Evolutionary conservation across 2,797 vertebrate species (phyloP), one percentile per base, ranked within the genome.

Genomic region (Petrocephalus schoutedeni): DNA sequence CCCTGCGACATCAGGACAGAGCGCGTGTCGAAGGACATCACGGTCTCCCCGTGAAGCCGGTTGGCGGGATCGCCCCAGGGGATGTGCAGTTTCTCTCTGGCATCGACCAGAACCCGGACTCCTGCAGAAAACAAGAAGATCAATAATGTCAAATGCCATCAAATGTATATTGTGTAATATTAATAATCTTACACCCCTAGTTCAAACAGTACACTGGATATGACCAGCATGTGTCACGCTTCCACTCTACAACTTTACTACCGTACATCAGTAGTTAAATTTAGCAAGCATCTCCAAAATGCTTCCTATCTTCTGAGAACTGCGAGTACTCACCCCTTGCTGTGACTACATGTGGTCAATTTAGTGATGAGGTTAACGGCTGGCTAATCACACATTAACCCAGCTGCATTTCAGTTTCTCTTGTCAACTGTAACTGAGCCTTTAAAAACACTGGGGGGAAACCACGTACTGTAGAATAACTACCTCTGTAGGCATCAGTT

Each of bases 51-150:
- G 0, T 96, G 94, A 28, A 88, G 90, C 90, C 98, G 97, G 95
- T 99, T 99, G n/a, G 94, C 90, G 0, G 95, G 91, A 88, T 98
- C 95, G 85, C 97, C 98, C 98, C 98, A 99, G 0, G 97, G 97
- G 92, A 99, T 99, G 93, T 98, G 97, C 89, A 99, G 97, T 93
- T 99, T 99, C 93, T 99, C 97, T 74, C 98, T 95, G 57, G 98
- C 98, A 16, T 99, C 98, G 53, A 99, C 98, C 89, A 99, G 91
- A 90, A 99, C 98, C 85, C 98, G 96, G 71, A 99, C 93, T 91
- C 98, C 98, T 99, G 94, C 1, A 87, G 64, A 10, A 89, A 90
- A 90, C 56, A 91, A 3, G 86, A 61, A 86, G 85, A 85, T n/a
- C 84, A 41, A 19, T 19, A 36, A 32, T 83, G 54, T 36, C 10